These are phyloP conservation scores for Conomelus anceps DNA, from an alignment of 2,888 invertebrate genomes.

Conservation along the genomic window DNA sequence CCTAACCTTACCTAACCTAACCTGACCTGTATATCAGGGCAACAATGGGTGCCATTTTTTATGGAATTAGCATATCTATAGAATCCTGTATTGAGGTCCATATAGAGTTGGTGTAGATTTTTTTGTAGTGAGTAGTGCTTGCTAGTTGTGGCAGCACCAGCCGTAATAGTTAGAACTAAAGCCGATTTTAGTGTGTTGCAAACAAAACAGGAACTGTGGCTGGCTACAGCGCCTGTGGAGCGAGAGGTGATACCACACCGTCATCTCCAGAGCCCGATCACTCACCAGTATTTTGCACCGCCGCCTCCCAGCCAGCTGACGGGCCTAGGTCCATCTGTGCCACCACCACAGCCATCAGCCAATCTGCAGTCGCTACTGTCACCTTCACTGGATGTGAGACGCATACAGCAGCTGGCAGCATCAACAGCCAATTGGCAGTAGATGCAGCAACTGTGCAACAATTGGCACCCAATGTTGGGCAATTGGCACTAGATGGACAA, in stretches of 20 bases:
- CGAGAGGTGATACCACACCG: constrained; percentile 60
- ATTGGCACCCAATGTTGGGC: neutral
- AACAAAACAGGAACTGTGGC: constrained; percentile 50
- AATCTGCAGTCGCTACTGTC: constrained; percentile 52
- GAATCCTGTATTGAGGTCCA: too few species aligned
- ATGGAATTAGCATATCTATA: too few species aligned
- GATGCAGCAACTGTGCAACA: neutral
- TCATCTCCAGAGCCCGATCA: constrained; percentile 59
- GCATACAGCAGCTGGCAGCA: constrained; percentile 18
- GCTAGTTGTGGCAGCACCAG: neutral
- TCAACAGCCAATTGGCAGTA: constrained; percentile 19
- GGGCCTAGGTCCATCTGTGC: constrained; percentile 49
- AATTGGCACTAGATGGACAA: neutral
- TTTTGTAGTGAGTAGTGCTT: neutral
- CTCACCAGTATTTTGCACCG: constrained; percentile 46
- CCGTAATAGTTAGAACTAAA: neutral
- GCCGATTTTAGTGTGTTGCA: neutral
- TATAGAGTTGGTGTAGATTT: too few species aligned
- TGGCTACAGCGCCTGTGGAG: constrained; percentile 57
- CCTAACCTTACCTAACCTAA: too few species aligned
- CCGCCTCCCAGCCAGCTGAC: constrained; percentile 39
- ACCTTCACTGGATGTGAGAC: constrained; percentile 42
- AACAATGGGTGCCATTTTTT: too few species aligned
- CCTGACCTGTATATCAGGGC: too few species aligned
- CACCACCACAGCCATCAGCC: constrained; percentile 48